Percentiles rank a stretch among this genome's conserved stretches.
Evolutionary conservation across 2,888 invertebrate species (phyloP).

Genomic region (Drosophila villosipedis): DNA sequence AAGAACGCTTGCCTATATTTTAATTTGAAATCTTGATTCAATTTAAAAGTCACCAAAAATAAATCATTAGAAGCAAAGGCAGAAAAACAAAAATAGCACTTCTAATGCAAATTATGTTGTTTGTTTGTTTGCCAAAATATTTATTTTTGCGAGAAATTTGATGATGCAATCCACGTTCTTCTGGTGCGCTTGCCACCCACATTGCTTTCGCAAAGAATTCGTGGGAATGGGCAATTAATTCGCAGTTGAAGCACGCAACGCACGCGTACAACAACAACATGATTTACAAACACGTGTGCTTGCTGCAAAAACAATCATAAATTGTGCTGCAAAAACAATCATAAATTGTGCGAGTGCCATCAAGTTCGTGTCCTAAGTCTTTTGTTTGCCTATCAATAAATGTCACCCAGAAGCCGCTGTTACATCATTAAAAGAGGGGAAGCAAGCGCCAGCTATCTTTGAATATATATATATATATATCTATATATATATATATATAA

Average conservation of each 20-base stretch:
- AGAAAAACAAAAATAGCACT: constrained; percentile 13
- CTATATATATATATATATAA: not conserved
- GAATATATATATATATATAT: not conserved
- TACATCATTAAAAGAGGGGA: constrained; percentile 30
- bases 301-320: constrained; percentile 19
- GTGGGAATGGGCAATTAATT: constrained; percentile 57
- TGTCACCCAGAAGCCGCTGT: constrained; percentile 9
- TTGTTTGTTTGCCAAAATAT: constrained; percentile 55
- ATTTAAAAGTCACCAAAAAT: constrained; percentile 49
- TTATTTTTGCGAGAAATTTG: constrained; percentile 8
- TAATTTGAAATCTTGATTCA: constrained; percentile 37
- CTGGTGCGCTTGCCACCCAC: constrained; percentile 57
- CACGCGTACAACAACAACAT: constrained; percentile 40
- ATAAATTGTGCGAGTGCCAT: constrained; percentile 9
- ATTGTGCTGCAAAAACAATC: constrained; percentile 19
- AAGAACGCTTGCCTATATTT: constrained; percentile 54
- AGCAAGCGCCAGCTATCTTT: constrained; percentile 11
- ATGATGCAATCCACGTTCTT: constrained; percentile 39
- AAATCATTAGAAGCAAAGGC: not conserved
- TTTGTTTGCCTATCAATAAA: constrained; percentile 52
- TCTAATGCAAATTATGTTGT: constrained; percentile 51
- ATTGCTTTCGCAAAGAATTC: constrained; percentile 37
- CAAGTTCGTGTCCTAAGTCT: constrained; percentile 68
- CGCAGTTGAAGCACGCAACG: constrained; percentile 43
- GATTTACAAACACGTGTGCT: constrained; percentile 4